Conservation (phyloP, 1,140 invertebrate genomes). For the Coelopa frigida region DNA sequence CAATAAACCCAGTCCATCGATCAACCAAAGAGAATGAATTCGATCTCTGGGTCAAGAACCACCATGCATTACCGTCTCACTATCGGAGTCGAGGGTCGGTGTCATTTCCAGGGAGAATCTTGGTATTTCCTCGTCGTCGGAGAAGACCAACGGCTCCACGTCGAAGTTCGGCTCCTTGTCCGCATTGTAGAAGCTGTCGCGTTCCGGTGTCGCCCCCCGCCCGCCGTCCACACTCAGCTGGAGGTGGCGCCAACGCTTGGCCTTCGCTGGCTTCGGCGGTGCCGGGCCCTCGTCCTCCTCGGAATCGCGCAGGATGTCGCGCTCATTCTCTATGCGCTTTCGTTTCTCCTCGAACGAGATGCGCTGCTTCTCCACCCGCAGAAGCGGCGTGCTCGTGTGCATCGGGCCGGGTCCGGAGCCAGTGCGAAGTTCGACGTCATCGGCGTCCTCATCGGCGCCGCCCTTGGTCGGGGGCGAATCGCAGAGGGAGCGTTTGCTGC, state of each 20-base stretch:
- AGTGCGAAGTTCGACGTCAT: conserved; percentile 26
- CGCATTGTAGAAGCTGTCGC: conserved; percentile 57
- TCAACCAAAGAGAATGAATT: too few species aligned
- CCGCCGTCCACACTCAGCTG: conserved; percentile 23
- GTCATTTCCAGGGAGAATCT: conserved; percentile 47
- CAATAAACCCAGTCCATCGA: too few species aligned
- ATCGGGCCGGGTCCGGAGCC: conserved; percentile 13
- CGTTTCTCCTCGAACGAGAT: conserved; percentile 43
- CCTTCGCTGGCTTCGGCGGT: conserved; percentile 7
- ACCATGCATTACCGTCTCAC: conserved; percentile 46
- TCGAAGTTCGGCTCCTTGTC: conserved; percentile 53
- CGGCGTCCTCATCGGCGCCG: conserved; percentile 9
- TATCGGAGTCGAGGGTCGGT: conserved; percentile 42
- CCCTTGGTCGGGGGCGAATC: conserved; percentile 11
- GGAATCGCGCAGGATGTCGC: conserved; percentile 37
- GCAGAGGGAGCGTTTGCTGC: conserved; percentile 28
- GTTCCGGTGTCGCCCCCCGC: conserved; percentile 7
- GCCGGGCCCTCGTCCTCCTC: conserved; percentile 30
- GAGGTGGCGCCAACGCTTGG: conserved; percentile 29
- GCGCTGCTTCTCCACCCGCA: conserved; percentile 37
- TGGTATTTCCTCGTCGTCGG: conserved; percentile 54
- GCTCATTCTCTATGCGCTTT: conserved; percentile 36
- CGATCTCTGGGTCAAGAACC: too few species aligned
- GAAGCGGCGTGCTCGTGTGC: conserved; percentile 33
- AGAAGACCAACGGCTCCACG: conserved; percentile 62